Percentiles rank a stretch among this genome's conserved stretches.
These are phyloP conservation scores for Ptyas mucosa DNA, from an alignment of 2,113 vertebrate species.

Conservation along the genomic window DNA sequence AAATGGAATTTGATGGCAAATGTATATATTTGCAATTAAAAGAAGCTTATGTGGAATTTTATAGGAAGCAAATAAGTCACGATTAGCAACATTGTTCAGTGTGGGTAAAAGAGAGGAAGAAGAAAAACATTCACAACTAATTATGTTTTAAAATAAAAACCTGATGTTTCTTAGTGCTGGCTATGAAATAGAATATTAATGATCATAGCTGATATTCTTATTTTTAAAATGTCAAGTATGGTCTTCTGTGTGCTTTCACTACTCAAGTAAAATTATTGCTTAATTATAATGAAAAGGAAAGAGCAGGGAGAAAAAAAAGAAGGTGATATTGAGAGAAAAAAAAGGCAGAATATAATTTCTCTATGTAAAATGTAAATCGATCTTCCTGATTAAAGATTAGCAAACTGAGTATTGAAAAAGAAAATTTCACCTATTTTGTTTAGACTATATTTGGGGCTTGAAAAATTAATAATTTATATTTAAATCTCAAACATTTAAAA, in stretches of 20 bases:
- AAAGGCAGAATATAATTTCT: not conserved
- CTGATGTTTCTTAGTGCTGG: conserved; percentile 2
- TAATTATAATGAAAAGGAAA: not conserved
- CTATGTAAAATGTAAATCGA: not conserved
- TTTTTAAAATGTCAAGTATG: not conserved
- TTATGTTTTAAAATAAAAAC: conserved; percentile 1
- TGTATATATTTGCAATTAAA: not conserved
- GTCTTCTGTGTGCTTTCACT: not conserved
- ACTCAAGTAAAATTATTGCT: not conserved
- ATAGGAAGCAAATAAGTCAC: not conserved
- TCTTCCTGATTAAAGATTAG: not conserved
- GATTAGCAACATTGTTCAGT: not conserved
- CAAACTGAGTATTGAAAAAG: not conserved
- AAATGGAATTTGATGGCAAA: not conserved
- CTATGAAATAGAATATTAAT: conserved; percentile 19
- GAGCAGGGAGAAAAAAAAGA: not conserved
- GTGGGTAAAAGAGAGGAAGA: not conserved
- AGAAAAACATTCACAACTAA: not conserved
- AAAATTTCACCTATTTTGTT: not conserved
- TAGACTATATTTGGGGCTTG: not conserved
- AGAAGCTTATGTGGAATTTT: not conserved
- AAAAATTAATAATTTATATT: not conserved
- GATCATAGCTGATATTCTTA: conserved; percentile 7
- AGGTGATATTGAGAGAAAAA: not conserved
- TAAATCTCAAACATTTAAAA: not conserved